Percentiles rank a stretch among this genome's conserved stretches.
phyloP scores from a whole-genome alignment of 2,797 vertebrate genomes.

The Cyprinella venusta region DNA sequence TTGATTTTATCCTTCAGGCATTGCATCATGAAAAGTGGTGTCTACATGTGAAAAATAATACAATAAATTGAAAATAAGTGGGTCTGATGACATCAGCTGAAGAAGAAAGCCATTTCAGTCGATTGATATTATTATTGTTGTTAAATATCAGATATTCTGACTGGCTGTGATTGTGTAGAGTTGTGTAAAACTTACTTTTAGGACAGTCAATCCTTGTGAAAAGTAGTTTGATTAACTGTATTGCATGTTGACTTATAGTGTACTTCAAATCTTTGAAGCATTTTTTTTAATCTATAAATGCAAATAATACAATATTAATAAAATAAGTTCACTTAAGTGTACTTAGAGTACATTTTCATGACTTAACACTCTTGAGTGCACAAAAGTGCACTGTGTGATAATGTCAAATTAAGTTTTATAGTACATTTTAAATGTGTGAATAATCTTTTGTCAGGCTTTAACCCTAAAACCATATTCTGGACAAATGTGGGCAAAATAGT shows the following conservation, averaged over 20 bases:
- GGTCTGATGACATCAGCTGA: background rate
- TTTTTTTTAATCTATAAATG: background rate
- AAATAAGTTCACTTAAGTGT: background rate
- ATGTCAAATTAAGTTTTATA: background rate
- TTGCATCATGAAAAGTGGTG: background rate
- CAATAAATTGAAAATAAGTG: background rate
- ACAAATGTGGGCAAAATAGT: no score
- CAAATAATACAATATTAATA: background rate
- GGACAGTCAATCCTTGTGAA: slow-evolving; percentile 19
- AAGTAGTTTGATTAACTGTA: background rate
- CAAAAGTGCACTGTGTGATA: background rate
- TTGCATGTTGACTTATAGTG: background rate
- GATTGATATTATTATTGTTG: background rate
- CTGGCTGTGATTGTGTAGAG: background rate
- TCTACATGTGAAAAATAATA: background rate
- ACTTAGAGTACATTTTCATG: background rate
- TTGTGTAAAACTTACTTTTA: background rate
- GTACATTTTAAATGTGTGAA: background rate
- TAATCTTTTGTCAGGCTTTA: background rate
- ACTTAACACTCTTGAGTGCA: background rate
- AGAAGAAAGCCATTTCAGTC: background rate
- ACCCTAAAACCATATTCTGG: no score
- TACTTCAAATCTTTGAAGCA: background rate
- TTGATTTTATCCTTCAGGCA: background rate
- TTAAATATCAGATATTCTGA: background rate